phyloP scores from a whole-genome alignment of 2,888 invertebrate genomes.

The Electrophaes corylata region DNA sequence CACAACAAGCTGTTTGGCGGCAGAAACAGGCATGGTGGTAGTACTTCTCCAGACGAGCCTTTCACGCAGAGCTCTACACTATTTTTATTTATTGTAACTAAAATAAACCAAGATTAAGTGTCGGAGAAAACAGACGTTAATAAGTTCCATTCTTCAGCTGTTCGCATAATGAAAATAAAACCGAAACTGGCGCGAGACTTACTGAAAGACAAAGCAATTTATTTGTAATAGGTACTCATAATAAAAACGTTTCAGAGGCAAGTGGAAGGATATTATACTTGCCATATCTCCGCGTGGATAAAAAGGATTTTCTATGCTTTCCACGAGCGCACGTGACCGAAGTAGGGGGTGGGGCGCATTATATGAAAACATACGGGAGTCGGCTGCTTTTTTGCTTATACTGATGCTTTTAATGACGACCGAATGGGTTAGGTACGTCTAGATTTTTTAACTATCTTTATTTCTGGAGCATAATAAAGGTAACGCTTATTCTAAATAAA shows the following conservation, averaged over 20 bases:
- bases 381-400: background rate
- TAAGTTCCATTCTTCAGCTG: background rate
- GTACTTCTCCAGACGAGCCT: too few species aligned
- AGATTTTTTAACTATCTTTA: too few species aligned
- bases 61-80: too few species aligned
- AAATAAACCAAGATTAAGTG: too few species aligned
- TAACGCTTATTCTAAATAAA: too few species aligned
- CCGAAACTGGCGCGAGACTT: background rate
- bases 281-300: constrained; percentile 51
- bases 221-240: constrained; percentile 25
- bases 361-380: constrained; percentile 46
- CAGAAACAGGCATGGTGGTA: too few species aligned
- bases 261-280: constrained; percentile 35
- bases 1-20: too few species aligned
- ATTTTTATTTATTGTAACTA: too few species aligned
- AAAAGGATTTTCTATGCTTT: constrained; percentile 63
- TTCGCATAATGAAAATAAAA: background rate
- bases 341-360: constrained; percentile 58
- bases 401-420: background rate
- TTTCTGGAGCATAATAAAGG: too few species aligned
- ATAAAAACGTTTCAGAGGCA: constrained; percentile 38
- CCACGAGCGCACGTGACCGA: constrained; percentile 64
- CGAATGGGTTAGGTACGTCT: too few species aligned
- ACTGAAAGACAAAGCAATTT: constrained; percentile 31
- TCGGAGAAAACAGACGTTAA: background rate